Percentiles rank a stretch among this genome's conserved stretches.
phyloP scores from a whole-genome alignment of 2,888 invertebrate species.

The Drosophila niveifrons region DNA sequence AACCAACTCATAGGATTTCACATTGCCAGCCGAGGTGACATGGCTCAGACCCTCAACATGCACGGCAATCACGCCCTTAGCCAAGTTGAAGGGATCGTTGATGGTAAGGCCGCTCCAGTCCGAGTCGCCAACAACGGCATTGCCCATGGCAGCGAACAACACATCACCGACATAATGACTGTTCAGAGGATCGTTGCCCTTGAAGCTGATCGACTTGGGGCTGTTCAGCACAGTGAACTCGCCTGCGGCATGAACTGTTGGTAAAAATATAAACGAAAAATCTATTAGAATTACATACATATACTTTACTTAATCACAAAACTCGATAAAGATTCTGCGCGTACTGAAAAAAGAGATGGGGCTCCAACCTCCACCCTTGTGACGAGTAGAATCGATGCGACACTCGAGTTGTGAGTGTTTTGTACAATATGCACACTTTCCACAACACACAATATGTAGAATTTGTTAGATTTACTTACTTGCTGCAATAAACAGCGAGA shows the following conservation, averaged over 20 bases:
- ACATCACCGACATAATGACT: slow-evolving; percentile 90
- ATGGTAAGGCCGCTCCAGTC: slow-evolving; percentile 90
- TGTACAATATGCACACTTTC: slow-evolving; percentile 5
- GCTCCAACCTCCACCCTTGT: slow-evolving; percentile 17
- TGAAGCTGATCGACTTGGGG: slow-evolving; percentile 89
- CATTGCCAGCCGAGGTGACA: slow-evolving; percentile 72
- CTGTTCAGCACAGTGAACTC: slow-evolving; percentile 90
- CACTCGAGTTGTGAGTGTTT: slow-evolving; percentile 17
- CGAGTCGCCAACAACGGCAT: slow-evolving; percentile 90
- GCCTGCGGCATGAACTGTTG: slow-evolving; percentile 81
- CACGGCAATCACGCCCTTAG: slow-evolving; percentile 90
- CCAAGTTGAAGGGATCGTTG: slow-evolving; percentile 89
- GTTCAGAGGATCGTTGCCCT: slow-evolving; percentile 87
- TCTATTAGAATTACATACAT: not conserved
- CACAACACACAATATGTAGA: not conserved
- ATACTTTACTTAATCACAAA: not conserved
- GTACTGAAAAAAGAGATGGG: slow-evolving; percentile 14
- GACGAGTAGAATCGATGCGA: slow-evolving; percentile 43
- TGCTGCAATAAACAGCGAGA: slow-evolving; percentile 81
- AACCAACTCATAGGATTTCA: slow-evolving; percentile 75
- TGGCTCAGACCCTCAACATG: slow-evolving; percentile 89
- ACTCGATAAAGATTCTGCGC: slow-evolving; percentile 58
- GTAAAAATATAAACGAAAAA: not conserved
- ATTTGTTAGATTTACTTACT: slow-evolving; percentile 77
- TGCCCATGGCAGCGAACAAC: slow-evolving; percentile 90